Evolutionary conservation across 92 coral and sea anemone species (phyloP), one percentile per base, ranked within the genome.

Genomic region (Porites cylindrica): DNA sequence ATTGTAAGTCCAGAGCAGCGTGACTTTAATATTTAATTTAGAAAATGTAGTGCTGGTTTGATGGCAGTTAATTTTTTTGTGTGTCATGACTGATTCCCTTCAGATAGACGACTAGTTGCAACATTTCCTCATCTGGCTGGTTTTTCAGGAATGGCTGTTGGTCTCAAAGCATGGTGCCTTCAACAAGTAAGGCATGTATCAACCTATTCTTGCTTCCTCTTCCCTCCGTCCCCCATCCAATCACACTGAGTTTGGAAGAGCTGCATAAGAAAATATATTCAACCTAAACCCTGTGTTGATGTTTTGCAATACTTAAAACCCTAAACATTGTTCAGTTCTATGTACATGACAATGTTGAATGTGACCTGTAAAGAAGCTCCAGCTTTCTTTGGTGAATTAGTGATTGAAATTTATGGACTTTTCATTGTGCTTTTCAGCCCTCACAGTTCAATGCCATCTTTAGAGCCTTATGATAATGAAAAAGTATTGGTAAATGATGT

Each of bases 91-190:
- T 54, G 20, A 72, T 54, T 82, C 2, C 76, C 23, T 51, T 8
- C 80, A 94, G 98, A 93, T 18, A 72, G 66, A 8, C 86, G 96
- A 51, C 84, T 72, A 56, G 98, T 88, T 9, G 96, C 98, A 50
- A 96, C 84, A 43, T 94, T 92, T 88, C 78, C 89, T 32, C 94
- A 92, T 19, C 74, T 94, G 83, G 98, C 98, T 71, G 98, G 98
- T 51, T 72, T 76, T 21, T 68, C 84, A 43, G 98, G 98, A 66
- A 93, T 93, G 93, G 96, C 98, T 66, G 84, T 94, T 66, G 98
- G 98, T 47, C 20, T 94, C 16, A 78, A 82, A 20, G 96, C 83
- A 47, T 94, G 98, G 98, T 94, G 96, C 59, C 84, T 86, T 24
- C 92, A 93, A n/a, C 92, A 88, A 19, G 70, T 86, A 9, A 66